Percentiles rank a stretch among this genome's conserved stretches.
Evolutionary conservation across 2,888 invertebrate genomes (phyloP).

Genomic region (Conchocele bisecta): DNA sequence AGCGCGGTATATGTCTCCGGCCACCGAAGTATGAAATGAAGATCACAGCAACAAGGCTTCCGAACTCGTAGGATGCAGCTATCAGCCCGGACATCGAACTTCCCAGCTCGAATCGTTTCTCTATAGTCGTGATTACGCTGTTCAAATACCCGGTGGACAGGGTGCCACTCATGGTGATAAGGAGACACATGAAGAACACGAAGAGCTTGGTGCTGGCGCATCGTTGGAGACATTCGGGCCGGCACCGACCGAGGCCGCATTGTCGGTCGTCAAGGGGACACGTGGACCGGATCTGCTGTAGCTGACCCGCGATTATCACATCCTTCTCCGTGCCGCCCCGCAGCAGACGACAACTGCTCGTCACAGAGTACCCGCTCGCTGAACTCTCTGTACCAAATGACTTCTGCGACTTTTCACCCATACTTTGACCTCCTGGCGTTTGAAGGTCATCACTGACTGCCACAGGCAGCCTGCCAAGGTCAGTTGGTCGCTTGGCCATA

Average conservation of each 20-base stretch:
- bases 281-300: constrained; percentile 31
- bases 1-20: constrained; percentile 94
- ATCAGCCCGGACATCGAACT: constrained; percentile 96
- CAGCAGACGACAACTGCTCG: constrained; percentile 68
- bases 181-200: constrained; percentile 79
- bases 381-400: constrained; percentile 69
- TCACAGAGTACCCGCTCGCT: constrained; percentile 71
- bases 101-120: constrained; percentile 95
- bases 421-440: constrained; percentile 67
- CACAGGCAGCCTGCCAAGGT: constrained; percentile 17
- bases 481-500: constrained; percentile 40
- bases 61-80: constrained; percentile 95
- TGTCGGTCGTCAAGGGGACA: constrained; percentile 83
- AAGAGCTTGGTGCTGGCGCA: constrained; percentile 92
- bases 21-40: constrained; percentile 98
- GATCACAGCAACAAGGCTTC: constrained; percentile 97
- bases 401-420: constrained; percentile 67
- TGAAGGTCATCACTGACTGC: constrained; percentile 41
- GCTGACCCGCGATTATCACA: constrained; percentile 59
- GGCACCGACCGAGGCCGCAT: constrained; percentile 94
- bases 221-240: constrained; percentile 92
- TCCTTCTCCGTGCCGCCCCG: constrained; percentile 64
- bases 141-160: constrained; percentile 82
- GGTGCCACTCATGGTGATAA: constrained; percentile 79
- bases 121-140: constrained; percentile 96